Conservation (phyloP, 1,140 invertebrate species). For the Drosophila paulistorum region DNA sequence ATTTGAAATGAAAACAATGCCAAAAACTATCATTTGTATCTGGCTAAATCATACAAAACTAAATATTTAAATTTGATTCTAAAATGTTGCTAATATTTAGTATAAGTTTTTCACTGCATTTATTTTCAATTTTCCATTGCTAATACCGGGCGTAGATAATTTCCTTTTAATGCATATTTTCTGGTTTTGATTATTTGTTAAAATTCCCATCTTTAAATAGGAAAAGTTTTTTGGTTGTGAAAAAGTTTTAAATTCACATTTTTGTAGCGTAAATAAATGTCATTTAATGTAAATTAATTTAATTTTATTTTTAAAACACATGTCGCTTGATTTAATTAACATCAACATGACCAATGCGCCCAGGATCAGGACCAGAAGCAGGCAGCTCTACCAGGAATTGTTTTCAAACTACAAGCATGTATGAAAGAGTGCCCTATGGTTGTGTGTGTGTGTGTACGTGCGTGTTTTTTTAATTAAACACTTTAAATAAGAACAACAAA, state of each 20-base stretch:
- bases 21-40: not conserved
- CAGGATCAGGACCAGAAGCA: constrained; percentile 12
- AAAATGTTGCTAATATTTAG: not conserved
- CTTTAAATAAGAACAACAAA: constrained; percentile 26
- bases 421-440: not conserved
- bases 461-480: constrained; percentile 69
- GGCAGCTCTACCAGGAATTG: constrained; percentile 30
- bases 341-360: constrained; percentile 61
- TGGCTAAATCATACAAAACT: not conserved
- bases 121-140: too few relatives aligned
- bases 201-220: constrained; percentile 29
- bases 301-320: constrained; percentile 72
- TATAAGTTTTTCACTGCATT: not conserved
- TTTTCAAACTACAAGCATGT: constrained; percentile 14
- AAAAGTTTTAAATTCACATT: constrained; percentile 10
- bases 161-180: too few relatives aligned
- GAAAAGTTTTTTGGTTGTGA: constrained; percentile 15
- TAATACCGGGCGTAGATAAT: too few relatives aligned
- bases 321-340: constrained; percentile 80
- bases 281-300: constrained; percentile 56
- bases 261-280: constrained; percentile 24
- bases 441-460: not conserved
- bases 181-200: not conserved
- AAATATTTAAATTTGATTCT: not conserved
- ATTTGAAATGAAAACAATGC: not conserved